phyloP scores from a whole-genome alignment of 2,797 vertebrate species.

The Cheirogaleus major region DNA sequence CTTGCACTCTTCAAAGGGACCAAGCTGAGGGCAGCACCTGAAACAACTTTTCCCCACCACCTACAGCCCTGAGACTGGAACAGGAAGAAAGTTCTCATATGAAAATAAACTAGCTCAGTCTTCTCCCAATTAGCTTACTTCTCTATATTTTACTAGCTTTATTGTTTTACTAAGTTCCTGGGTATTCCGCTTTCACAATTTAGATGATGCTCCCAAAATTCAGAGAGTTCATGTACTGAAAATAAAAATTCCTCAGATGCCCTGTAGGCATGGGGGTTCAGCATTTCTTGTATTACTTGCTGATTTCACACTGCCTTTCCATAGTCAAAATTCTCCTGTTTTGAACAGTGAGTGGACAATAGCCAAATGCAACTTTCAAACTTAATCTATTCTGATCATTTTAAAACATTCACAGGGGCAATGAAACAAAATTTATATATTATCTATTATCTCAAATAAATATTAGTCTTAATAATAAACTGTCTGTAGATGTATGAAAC shows the following conservation, averaged over 20 bases:
- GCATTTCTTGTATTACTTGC: slow-evolving; percentile 67
- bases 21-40: slow-evolving; percentile 79
- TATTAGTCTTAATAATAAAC: slow-evolving; percentile 78
- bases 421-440: slow-evolving; percentile 75
- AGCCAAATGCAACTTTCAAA: slow-evolving; percentile 62
- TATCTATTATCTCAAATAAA: slow-evolving; percentile 79
- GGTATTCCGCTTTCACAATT: slow-evolving; percentile 70
- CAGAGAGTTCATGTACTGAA: not conserved
- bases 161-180: slow-evolving; percentile 69
- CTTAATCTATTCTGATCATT: slow-evolving; percentile 62
- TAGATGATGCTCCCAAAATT: slow-evolving; percentile 70
- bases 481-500: slow-evolving; percentile 72
- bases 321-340: slow-evolving; percentile 76
- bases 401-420: slow-evolving; percentile 63
- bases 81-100: slow-evolving; percentile 79
- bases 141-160: slow-evolving; percentile 74
- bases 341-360: slow-evolving; percentile 65
- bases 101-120: slow-evolving; percentile 80
- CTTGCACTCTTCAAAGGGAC: slow-evolving; percentile 79
- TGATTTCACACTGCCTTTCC: slow-evolving; percentile 65
- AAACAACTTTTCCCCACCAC: slow-evolving; percentile 82
- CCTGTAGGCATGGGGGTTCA: slow-evolving; percentile 56
- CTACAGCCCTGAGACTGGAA: slow-evolving; percentile 62
- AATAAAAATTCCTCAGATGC: slow-evolving; percentile 50
- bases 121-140: slow-evolving; percentile 80